Evolutionary conservation across 1,140 invertebrate species (phyloP).

Genomic region (Anagrus nilaparvatae): DNA sequence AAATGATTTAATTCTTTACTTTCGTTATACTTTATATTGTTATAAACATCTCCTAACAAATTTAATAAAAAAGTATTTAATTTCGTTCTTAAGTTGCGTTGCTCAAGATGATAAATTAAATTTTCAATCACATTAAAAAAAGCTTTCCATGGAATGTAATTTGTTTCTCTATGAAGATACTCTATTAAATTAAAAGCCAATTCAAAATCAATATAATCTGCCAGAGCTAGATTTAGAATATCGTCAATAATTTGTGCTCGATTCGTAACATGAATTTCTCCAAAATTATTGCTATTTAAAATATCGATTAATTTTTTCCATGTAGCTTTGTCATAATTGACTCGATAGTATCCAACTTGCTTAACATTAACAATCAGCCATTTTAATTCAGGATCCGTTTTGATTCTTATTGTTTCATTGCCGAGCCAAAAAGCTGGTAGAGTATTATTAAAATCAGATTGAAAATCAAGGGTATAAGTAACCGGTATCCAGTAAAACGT

Average conservation of each 20-base stretch:
- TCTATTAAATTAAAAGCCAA: conserved; percentile 40
- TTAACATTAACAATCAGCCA: conserved; percentile 53
- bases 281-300: conserved; percentile 35
- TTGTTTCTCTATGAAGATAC: conserved; percentile 47
- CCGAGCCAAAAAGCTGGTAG: conserved; percentile 29
- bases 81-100: too few species aligned
- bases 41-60: too few species aligned
- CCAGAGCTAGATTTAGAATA: conserved; percentile 37
- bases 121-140: conserved; percentile 24
- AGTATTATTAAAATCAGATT: conserved; percentile 12
- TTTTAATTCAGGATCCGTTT: conserved; percentile 22
- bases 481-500: conserved; percentile 26
- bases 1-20: too few species aligned
- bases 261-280: conserved; percentile 46
- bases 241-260: conserved; percentile 52
- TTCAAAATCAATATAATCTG: conserved; percentile 28
- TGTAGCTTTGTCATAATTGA: conserved; percentile 48
- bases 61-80: too few species aligned
- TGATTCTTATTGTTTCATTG: conserved; percentile 16
- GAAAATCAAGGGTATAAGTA: conserved; percentile 10
- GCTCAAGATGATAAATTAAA: background rate
- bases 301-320: conserved; percentile 43
- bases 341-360: conserved; percentile 53
- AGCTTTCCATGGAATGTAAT: conserved; percentile 39
- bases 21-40: too few species aligned